Evolutionary conservation across 2,797 vertebrate genomes (phyloP).

Genomic region (Cygnus olor): DNA sequence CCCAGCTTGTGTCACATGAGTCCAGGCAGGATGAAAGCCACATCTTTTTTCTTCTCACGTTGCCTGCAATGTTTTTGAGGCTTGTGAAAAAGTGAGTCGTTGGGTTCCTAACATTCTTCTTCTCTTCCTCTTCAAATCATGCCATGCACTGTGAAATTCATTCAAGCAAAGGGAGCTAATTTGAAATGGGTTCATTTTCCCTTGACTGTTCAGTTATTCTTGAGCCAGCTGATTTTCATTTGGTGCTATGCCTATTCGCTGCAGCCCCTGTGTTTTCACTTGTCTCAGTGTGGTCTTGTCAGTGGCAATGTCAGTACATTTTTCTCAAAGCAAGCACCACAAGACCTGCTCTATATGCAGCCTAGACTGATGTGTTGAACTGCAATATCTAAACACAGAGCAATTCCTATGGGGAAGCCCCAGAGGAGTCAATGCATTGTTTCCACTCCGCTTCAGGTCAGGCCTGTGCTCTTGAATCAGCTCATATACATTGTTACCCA

Average conservation of each 20-base stretch:
- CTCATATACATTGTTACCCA: not conserved
- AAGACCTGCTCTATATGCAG: not conserved
- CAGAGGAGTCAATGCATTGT: not conserved
- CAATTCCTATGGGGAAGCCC: not conserved
- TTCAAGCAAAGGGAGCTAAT: not conserved
- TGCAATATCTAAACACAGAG: not conserved
- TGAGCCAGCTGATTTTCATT: not conserved
- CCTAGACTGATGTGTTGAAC: not conserved
- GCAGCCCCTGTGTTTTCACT: not conserved
- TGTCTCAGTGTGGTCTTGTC: not conserved
- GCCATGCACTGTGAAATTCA: rapidly evolving
- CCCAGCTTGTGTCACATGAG: not conserved
- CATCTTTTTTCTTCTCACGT: not conserved
- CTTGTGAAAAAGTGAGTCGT: not conserved
- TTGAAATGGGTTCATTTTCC: not conserved
- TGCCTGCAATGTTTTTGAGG: not conserved
- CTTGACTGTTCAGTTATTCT: not conserved
- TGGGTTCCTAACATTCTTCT: not conserved
- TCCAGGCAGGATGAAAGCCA: not conserved
- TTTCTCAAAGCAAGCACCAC: not conserved
- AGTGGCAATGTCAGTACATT: not conserved
- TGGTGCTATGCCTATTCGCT: not conserved
- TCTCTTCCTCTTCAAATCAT: not conserved
- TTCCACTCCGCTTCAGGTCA: not conserved
- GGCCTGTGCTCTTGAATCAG: not conserved